Conservation (phyloP, 1,140 invertebrate genomes). For the Leptinotarsa defecta region DNA sequence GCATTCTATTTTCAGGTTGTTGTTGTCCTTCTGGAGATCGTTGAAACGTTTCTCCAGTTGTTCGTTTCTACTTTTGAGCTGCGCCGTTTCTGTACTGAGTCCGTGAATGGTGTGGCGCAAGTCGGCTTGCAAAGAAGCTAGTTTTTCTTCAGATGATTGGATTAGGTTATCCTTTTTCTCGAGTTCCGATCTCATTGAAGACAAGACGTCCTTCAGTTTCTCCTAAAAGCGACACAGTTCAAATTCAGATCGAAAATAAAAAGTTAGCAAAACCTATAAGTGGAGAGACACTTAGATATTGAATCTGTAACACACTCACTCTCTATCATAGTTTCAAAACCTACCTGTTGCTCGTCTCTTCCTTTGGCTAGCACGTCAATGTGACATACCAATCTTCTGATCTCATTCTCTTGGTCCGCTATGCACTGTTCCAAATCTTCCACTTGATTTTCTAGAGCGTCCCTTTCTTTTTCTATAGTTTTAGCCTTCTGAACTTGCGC, state of each 20-base stretch:
- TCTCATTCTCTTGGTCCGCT: constrained; percentile 54
- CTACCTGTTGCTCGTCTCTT: constrained; percentile 50
- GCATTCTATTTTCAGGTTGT: constrained; percentile 7
- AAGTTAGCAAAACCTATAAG: too few relatives aligned
- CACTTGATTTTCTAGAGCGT: constrained; percentile 43
- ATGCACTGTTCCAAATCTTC: constrained; percentile 49
- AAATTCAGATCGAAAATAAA: too few relatives aligned
- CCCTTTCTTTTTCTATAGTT: constrained; percentile 43
- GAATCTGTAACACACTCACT: too few relatives aligned
- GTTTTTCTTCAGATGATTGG: constrained; percentile 47
- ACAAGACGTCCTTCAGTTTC: constrained; percentile 44
- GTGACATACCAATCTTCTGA: constrained; percentile 48
- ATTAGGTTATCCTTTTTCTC: constrained; percentile 51
- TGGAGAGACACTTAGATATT: too few relatives aligned
- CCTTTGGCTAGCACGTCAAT: constrained; percentile 49
- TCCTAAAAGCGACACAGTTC: constrained; percentile 40
- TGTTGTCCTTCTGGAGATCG: constrained; percentile 11
- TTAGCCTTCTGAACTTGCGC: constrained; percentile 42
- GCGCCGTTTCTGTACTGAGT: constrained; percentile 40
- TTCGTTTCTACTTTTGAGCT: constrained; percentile 39
- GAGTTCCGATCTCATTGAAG: constrained; percentile 46
- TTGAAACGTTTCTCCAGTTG: constrained; percentile 23
- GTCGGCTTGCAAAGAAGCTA: constrained; percentile 48
- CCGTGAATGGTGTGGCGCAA: constrained; percentile 47
- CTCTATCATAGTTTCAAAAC: background rate